A percentile compares a stretch with the other conserved stretches of the same genome.
Conservation (phyloP, 2,113 vertebrate genomes). For the Hippocampus zosterae region DNA sequence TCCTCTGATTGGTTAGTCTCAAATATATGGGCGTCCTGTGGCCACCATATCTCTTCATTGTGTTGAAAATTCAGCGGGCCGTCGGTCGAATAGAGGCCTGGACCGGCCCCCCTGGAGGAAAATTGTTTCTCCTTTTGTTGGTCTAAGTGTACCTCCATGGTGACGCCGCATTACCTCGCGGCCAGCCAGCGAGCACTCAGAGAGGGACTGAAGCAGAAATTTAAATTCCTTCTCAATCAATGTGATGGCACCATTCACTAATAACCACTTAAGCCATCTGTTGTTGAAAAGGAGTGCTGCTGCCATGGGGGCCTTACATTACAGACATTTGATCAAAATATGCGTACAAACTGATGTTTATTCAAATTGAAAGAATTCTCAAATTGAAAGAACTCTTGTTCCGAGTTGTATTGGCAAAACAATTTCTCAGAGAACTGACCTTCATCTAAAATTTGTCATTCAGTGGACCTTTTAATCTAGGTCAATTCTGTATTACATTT, state of each 20-base stretch:
- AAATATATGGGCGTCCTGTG: too few species aligned
- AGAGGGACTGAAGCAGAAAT: not conserved
- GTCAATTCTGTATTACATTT: constrained; percentile 6
- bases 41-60: too few species aligned
- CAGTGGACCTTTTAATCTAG: not conserved
- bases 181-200: too few species aligned
- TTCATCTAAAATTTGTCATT: not conserved
- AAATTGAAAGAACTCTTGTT: constrained; percentile 29
- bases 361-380: constrained; percentile 33
- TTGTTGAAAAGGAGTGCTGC: constrained; percentile 13
- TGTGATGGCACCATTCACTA: constrained; percentile 22
- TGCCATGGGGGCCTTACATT: constrained; percentile 12
- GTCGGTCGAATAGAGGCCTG: too few species aligned
- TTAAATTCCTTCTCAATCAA: constrained; percentile 17
- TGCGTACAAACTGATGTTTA: constrained; percentile 25
- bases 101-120: too few species aligned
- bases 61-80: too few species aligned
- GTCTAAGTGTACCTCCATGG: too few species aligned
- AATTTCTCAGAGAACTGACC: constrained; percentile 1
- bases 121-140: too few species aligned
- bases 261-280: constrained; percentile 33
- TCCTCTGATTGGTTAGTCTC: too few species aligned
- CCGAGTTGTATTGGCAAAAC: constrained; percentile 7
- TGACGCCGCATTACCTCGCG: too few species aligned
- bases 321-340: constrained; percentile 43